Base-by-base conservation (phyloP, 2,888 invertebrate genomes). In the Cancer borealis region DNA sequence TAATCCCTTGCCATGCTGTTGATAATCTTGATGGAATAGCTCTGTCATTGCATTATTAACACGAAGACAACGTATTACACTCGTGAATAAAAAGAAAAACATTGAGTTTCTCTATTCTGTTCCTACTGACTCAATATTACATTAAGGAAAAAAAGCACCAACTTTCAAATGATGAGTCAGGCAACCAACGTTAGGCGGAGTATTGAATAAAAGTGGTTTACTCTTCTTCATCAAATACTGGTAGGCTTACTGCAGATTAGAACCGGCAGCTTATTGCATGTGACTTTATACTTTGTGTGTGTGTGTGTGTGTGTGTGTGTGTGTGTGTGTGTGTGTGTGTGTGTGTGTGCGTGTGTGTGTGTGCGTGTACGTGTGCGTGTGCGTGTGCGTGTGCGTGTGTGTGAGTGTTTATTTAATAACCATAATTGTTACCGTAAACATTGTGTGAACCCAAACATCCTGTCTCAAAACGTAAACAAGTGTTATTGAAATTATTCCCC, bases 271-370 rank as follows among this genome's bases (percentile, higher is more conserved):
- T 21, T 66, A 66, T 66, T 66, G 17, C 60, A 66, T 66, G n/a
- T 66, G 66, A 66, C 66, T 66, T 66, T 66, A n/a, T 66, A n/a
- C n/a, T 26, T 30, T 79, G 30, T 79, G 30, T 26, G n/a, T 73
- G n/a, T 73, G 73, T 73, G 73, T 73, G 73, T 73, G 73, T 73
- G 73, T 73, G 73, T 73, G 73, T 73, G 73, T 73, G 73, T 73
- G 73, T 73, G 73, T 73, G 73, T 73, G 73, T 73, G 73, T 73
- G 73, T 73, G 73, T 73, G 73, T 73, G 73, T 73, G 73, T 73
- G 73, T 73, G 73, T 73, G 73, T 73, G 73, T 73, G 73, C n/a
- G 73, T 73, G 73, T 73, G 73, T 73, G 73, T n/a, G n/a, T 73
- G 73, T n/a, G 73, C n/a, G 73, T n/a, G 2, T 73, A 3, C 0